Base-by-base conservation (phyloP, 1,140 invertebrate species). In the Cardiocondyla obscurior region DNA sequence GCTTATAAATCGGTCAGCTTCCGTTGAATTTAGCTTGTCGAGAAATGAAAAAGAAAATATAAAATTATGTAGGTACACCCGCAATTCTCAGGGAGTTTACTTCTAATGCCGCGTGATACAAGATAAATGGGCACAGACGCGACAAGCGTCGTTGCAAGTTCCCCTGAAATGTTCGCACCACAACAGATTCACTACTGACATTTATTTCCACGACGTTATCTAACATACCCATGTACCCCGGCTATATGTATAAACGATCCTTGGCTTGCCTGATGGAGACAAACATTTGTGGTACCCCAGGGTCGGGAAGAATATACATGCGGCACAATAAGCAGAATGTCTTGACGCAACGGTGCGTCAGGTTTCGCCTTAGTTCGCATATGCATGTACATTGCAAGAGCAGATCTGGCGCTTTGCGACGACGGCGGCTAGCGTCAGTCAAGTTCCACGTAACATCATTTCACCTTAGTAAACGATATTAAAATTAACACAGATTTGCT, bases 181-280 rank as follows among this genome's bases (percentile, higher is more conserved):
- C 74, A 67, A 79, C 60, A 69, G 74, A 69, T 67, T 53, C 74
- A 25, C 62, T 30, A 39, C 22, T 79, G 74, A 42, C 74, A 79
- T 79, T 79, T 79, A 79, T 79, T 79, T 69, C 74, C 12, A 25
- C 7, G 74, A 69, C 74, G 49, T 79, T 79, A 79, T 79, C 74
- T 79, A 64, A 69, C 62, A 55, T 49, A 55, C 46, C 33, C 74
- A 53, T 79, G 62, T 79, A 79, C 74, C 46, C 46, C 74, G 69
- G 74, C 74, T 79, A 51, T 79, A 79, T 79, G 36, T 79, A 79
- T 79, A 79, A 79, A 79, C 74, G 74, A 79, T 79, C 74, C 33
- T 42, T 39, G 22, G 44, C 74, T 67, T 39, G 74, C 22, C 74
- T 79, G 74, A 79, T 79, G 62, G 74, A 79, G 62, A 79, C 74